Percentiles rank a stretch among this genome's conserved stretches.
Conservation (phyloP, 2,888 invertebrate species). For the Cephus runcator region DNA sequence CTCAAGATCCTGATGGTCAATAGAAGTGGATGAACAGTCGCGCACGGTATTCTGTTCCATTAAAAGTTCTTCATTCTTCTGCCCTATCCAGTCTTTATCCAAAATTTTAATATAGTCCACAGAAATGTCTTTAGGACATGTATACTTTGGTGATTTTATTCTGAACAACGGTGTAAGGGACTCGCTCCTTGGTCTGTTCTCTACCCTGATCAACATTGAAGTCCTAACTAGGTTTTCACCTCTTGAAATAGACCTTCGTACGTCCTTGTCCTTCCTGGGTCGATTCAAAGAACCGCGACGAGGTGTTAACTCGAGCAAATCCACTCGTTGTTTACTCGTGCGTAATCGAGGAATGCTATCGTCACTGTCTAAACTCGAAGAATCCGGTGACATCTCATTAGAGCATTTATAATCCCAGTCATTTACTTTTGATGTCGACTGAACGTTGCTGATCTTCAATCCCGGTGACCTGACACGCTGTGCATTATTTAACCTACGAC, state of each 20-base stretch:
- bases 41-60: background rate
- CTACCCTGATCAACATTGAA: background rate
- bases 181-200: background rate
- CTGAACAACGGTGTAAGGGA: background rate
- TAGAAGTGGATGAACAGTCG: background rate
- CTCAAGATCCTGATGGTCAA: background rate
- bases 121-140: background rate
- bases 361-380: background rate
- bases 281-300: background rate
- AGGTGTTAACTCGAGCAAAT: background rate
- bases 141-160: background rate
- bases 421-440: background rate
- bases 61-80: background rate
- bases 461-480: background rate
- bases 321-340: slow-evolving; percentile 10
- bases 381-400: background rate
- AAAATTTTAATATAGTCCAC: background rate
- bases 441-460: background rate
- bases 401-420: background rate
- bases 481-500: background rate
- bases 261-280: background rate
- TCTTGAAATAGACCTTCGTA: background rate
- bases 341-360: background rate
- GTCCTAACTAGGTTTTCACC: background rate
- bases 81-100: background rate